Percentiles rank a stretch among this genome's conserved stretches.
These are phyloP conservation scores for Dastarcus helophoroides DNA, from an alignment of 2,888 invertebrate genomes.

Conservation along the genomic window DNA sequence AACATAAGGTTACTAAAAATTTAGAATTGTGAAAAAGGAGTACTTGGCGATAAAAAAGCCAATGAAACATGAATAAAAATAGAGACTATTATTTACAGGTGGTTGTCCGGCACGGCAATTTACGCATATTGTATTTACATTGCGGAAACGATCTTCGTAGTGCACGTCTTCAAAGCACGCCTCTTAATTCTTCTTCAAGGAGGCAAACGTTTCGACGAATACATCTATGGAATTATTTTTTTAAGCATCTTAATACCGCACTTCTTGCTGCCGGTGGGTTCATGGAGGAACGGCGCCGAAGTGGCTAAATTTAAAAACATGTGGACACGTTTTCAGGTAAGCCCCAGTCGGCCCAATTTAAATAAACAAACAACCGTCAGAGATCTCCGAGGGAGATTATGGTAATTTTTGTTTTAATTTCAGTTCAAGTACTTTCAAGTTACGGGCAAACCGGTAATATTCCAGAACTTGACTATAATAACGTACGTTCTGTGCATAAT, in stretches of 20 bases:
- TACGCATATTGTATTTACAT: conserved; percentile 56
- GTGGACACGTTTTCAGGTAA: conserved; percentile 66
- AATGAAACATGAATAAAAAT: no score
- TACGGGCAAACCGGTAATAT: conserved; percentile 52
- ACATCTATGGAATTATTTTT: conserved; percentile 64
- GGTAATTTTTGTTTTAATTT: conserved; percentile 35
- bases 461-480: conserved; percentile 49
- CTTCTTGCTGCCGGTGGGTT: conserved; percentile 54
- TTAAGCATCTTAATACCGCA: conserved; percentile 60
- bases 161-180: conserved; percentile 32
- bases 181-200: conserved; percentile 29
- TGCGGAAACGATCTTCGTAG: conserved; percentile 44
- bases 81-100: conserved; percentile 35
- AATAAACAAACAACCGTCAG: no score
- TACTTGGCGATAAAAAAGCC: no score
- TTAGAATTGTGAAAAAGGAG: no score
- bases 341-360: no score
- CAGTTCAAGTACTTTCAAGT: conserved; percentile 50
- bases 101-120: conserved; percentile 54
- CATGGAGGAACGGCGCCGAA: conserved; percentile 59
- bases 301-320: conserved; percentile 67
- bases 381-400: conserved; percentile 1
- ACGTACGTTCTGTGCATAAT: conserved; percentile 55
- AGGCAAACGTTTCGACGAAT: conserved; percentile 60
- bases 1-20: no score